Percentiles rank a stretch among this genome's conserved stretches.
phyloP scores from a whole-genome alignment of 2,113 vertebrate genomes.

The Marmota monax region DNA sequence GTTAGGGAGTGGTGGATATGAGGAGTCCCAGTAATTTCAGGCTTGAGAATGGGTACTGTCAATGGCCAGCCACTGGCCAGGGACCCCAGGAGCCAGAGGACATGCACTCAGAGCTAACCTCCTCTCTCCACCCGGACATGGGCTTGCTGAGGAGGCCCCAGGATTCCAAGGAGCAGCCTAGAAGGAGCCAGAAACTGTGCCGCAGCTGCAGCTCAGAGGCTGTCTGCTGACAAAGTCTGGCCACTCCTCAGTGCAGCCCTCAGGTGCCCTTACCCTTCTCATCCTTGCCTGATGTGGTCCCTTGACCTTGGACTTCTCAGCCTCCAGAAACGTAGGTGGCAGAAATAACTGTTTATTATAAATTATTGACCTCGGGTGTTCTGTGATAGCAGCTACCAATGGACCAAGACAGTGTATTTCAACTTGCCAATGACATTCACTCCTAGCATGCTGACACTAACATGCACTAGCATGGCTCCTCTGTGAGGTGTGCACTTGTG shows the following conservation, averaged over 20 bases:
- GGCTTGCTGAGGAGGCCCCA: too few relatives aligned
- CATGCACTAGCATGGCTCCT: not conserved
- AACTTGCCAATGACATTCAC: not conserved
- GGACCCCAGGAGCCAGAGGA: not conserved
- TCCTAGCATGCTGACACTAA: not conserved
- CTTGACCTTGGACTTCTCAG: not conserved
- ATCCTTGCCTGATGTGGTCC: not conserved
- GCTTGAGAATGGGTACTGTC: accelerated
- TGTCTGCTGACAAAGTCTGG: not conserved
- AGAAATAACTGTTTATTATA: not conserved
- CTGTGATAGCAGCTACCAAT: not conserved
- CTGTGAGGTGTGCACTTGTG: not conserved
- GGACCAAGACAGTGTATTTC: not conserved
- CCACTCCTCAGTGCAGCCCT: not conserved
- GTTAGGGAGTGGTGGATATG: too few relatives aligned
- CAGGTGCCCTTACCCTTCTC: too few relatives aligned
- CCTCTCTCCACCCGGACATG: not conserved
- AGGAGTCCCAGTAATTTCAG: not conserved
- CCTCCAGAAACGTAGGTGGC: not conserved
- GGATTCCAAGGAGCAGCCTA: too few relatives aligned
- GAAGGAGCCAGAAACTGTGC: not conserved
- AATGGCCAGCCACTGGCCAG: not conserved
- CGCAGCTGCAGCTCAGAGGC: accelerated
- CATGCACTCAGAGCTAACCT: too few relatives aligned
- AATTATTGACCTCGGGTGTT: not conserved